These are phyloP conservation scores for Thysanoteuthis rhombus DNA, from an alignment of 2,888 invertebrate genomes.

Conservation along the genomic window DNA sequence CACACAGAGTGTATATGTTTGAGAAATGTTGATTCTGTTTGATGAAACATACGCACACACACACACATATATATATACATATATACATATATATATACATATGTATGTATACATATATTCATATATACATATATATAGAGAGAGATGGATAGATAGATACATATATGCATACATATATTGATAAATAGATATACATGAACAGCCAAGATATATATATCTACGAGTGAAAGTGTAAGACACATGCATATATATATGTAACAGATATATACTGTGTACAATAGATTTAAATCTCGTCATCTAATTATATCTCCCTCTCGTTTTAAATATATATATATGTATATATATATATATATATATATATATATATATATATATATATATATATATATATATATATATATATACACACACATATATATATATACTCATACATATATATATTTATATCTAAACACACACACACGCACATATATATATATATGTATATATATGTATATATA, in stretches of 20 bases:
- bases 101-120: not conserved
- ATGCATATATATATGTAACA: no score
- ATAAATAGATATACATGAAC: no score
- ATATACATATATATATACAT: not conserved
- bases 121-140: no score
- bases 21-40: no score
- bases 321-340: not conserved
- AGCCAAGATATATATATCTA: not conserved
- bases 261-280: no score
- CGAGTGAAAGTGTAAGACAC: not conserved
- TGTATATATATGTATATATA: not conserved
- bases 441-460: not conserved
- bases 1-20: not conserved
- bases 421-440: not conserved
- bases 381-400: not conserved
- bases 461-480: not conserved
- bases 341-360: not conserved
- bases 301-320: no score
- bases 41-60: not conserved
- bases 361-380: not conserved
- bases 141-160: not conserved
- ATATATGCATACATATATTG: not conserved
- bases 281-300: no score
- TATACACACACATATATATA: not conserved
- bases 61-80: not conserved